These are phyloP conservation scores for Dallia pectoralis DNA, from an alignment of 2,797 vertebrate genomes.

Conservation along the genomic window DNA sequence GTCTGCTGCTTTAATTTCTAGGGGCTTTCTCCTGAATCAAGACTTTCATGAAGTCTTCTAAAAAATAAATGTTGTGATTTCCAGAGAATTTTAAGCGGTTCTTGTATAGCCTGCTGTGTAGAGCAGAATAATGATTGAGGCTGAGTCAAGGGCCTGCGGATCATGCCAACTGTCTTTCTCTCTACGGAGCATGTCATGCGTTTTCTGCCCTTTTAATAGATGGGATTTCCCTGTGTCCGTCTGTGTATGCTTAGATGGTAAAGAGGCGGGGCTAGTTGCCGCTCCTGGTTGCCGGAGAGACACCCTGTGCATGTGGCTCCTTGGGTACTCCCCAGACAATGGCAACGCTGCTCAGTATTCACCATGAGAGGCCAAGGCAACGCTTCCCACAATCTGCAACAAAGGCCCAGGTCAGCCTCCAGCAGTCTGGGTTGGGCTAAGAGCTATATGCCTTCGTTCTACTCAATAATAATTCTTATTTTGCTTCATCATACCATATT, in stretches of 20 bases:
- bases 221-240: constrained; percentile 52
- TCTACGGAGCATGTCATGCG: constrained; percentile 27
- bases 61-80: too few relatives aligned
- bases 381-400: constrained; percentile 80
- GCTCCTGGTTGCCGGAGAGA: constrained; percentile 74
- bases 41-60: too few relatives aligned
- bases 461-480: constrained; percentile 6
- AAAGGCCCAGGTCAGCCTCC: constrained; percentile 76
- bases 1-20: too few relatives aligned
- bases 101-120: too few relatives aligned
- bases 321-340: constrained; percentile 73
- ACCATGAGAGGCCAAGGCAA: constrained; percentile 72
- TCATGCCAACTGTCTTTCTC: too few relatives aligned
- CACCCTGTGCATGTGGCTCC: constrained; percentile 70
- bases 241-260: constrained; percentile 17
- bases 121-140: too few relatives aligned
- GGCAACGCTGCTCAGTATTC: constrained; percentile 79
- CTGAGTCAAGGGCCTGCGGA: too few relatives aligned
- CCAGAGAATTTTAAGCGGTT: too few relatives aligned
- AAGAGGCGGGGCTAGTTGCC: constrained; percentile 53
- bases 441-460: constrained; percentile 43
- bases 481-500: constrained; percentile 12
- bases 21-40: too few relatives aligned
- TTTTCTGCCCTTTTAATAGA: constrained; percentile 30
- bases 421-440: constrained; percentile 51